Conservation (phyloP, 2,888 invertebrate genomes). For the Helicoverpa assulta region DNA sequence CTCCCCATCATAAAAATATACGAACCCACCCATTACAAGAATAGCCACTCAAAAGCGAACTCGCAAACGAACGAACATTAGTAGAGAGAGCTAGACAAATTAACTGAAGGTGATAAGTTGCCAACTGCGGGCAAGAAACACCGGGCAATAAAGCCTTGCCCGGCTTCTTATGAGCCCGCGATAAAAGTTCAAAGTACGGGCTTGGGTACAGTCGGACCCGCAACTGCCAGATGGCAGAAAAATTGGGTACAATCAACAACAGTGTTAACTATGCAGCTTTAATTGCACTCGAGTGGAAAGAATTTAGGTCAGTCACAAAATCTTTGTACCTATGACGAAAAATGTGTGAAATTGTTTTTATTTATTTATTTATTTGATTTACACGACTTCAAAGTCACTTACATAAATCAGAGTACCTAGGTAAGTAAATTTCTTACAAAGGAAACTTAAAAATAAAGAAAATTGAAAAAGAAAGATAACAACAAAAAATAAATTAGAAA, state of each 20-base stretch:
- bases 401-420: too few species aligned
- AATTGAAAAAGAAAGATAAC: too few species aligned
- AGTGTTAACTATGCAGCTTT: background rate
- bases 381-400: too few species aligned
- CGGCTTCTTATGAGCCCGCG: conserved; percentile 29
- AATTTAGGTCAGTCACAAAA: background rate
- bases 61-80: conserved; percentile 47
- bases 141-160: conserved; percentile 57
- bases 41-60: conserved; percentile 38
- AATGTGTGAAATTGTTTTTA: background rate
- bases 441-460: too few species aligned
- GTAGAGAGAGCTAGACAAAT: conserved; percentile 67
- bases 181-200: conserved; percentile 50
- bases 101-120: conserved; percentile 69
- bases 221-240: background rate
- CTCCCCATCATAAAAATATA: conserved; percentile 22
- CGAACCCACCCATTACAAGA: conserved; percentile 18
- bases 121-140: conserved; percentile 60
- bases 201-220: background rate
- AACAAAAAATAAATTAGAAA: too few species aligned
- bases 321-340: background rate
- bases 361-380: too few species aligned
- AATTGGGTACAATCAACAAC: background rate
- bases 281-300: background rate
- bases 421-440: too few species aligned